Conservation (phyloP, 2,888 invertebrate species). For the Drosophila mimetica region DNA sequence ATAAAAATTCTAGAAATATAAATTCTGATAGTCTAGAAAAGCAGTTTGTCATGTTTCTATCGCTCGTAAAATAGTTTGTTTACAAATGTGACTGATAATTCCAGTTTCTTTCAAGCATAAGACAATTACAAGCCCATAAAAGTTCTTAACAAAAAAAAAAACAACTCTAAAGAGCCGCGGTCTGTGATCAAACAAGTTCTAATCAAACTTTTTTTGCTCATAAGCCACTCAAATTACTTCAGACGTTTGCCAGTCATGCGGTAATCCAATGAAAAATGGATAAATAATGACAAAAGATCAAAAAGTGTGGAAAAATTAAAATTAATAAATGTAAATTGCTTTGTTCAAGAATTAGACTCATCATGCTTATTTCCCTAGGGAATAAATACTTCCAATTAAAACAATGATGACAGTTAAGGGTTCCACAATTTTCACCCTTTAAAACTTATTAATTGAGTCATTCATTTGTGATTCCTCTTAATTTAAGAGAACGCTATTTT, state of each 20-base stretch:
- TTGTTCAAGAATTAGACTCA: background rate
- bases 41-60: background rate
- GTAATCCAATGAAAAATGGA: conserved; percentile 32
- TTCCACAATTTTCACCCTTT: background rate
- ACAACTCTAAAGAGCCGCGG: conserved; percentile 20
- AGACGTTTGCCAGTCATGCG: conserved; percentile 22
- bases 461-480: background rate
- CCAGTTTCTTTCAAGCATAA: conserved; percentile 20
- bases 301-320: background rate
- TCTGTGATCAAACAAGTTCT: conserved; percentile 35
- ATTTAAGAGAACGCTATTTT: too few species aligned
- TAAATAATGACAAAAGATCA: conserved; percentile 17
- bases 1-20: background rate
- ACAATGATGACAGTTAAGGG: too few species aligned
- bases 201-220: conserved; percentile 17
- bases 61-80: conserved; percentile 14
- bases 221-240: conserved; percentile 26
- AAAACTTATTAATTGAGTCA: background rate
- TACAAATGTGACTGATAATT: conserved; percentile 25
- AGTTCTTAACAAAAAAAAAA: conserved; percentile 3
- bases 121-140: conserved; percentile 40
- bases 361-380: background rate
- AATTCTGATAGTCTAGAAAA: background rate
- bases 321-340: conserved; percentile 2
- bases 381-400: too few species aligned